phyloP scores from a whole-genome alignment of 2,797 vertebrate species.

The Psittacula derbiana region DNA sequence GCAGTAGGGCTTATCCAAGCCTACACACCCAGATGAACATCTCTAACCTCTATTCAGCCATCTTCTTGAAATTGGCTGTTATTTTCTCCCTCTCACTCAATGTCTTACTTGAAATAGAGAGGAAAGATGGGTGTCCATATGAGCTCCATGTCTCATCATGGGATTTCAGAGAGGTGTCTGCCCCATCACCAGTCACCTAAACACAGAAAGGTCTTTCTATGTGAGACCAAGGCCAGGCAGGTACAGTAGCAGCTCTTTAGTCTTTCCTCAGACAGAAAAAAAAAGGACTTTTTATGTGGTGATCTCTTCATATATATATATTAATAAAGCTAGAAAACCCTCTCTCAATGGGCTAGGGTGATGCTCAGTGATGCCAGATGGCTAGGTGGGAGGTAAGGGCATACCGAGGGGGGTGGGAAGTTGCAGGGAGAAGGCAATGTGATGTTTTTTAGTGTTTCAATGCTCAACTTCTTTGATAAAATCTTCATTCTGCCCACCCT shows the following conservation, averaged over 20 bases:
- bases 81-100: neutral
- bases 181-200: neutral
- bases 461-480: slow-evolving; percentile 60
- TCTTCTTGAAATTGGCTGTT: neutral
- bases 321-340: accelerated
- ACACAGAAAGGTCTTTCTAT: neutral
- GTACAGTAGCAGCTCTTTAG: neutral
- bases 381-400: neutral
- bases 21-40: neutral
- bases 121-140: neutral
- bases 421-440: neutral
- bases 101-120: neutral
- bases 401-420: neutral
- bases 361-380: neutral
- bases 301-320: neutral
- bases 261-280: neutral
- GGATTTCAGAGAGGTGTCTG: neutral
- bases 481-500: slow-evolving; percentile 67
- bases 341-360: neutral
- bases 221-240: neutral
- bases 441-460: neutral
- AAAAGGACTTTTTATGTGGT: neutral
- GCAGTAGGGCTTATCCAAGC: neutral
- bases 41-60: accelerated
- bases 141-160: accelerated